Conservation (phyloP, 1,140 invertebrate species). For the Bombus difficillimus region DNA sequence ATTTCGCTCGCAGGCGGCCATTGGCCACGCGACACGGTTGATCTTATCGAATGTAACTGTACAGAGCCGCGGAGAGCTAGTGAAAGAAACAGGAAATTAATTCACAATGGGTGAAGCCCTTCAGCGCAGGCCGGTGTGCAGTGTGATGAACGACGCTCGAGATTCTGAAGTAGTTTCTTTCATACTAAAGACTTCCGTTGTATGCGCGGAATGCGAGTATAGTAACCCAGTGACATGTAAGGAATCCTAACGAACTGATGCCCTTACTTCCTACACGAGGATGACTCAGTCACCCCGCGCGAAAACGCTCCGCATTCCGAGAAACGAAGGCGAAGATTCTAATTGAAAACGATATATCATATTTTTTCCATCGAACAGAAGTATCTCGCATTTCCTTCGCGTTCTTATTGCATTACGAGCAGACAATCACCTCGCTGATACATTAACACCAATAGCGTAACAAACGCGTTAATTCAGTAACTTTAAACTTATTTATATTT, state of each 20-base stretch:
- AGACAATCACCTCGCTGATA: fast-evolving
- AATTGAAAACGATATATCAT: too few species aligned
- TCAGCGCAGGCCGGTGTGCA: constrained; percentile 13
- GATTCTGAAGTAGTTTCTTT: constrained; percentile 59
- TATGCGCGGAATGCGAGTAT: constrained; percentile 58
- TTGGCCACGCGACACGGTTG: not conserved
- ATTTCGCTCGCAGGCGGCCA: not conserved
- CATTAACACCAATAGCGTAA: too few species aligned
- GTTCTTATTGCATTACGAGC: too few species aligned
- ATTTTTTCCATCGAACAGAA: too few species aligned
- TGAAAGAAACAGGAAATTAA: constrained; percentile 38
- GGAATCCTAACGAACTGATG: constrained; percentile 56
- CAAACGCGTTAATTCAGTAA: too few species aligned
- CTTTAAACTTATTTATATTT: too few species aligned
- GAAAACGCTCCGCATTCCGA: not conserved
- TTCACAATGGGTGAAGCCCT: constrained; percentile 34
- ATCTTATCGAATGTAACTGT: not conserved
- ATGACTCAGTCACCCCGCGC: constrained; percentile 29
- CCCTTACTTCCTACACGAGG: constrained; percentile 48
- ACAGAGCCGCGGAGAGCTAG: not conserved
- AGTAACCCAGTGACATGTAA: constrained; percentile 61
- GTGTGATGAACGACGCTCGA: constrained; percentile 30
- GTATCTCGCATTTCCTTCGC: too few species aligned
- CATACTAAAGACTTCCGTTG: constrained; percentile 54
- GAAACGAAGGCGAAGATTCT: not conserved